Evolutionary conservation across 1,140 invertebrate genomes (phyloP), one percentile per base, ranked within the genome.

Genomic region (Cydia amplana): DNA sequence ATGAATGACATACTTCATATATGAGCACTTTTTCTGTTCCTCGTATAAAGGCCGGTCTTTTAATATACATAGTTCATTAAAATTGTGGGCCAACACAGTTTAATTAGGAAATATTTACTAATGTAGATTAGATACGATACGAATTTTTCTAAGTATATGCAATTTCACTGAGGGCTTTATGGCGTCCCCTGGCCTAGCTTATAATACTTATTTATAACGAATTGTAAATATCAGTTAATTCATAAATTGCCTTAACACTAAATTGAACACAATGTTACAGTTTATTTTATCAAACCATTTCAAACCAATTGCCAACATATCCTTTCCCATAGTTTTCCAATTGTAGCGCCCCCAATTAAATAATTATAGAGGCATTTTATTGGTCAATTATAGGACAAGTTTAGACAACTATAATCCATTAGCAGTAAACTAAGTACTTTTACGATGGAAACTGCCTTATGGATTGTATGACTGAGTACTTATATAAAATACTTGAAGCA

Each of bases 1-100:
- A 60, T 82, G 28, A 82, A 82, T 78, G 79, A 75, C 74, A 75
- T 79, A 63, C 80, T 73, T 77, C 65, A 79, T 78, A 79, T 78
- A 76, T 75, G 78, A 70, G 36, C n/a, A 20, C 72, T 82, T 60
- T 60, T 60, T 60, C 23, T 60, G 49, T 46, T 46, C 43, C 43
- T 46, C 43, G 4, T 40, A 9, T 46, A 16, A 46, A 46, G 10
- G 16, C 40, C 12, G 40, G 43, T 14, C 43, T 46, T 46, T 46
- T 55, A 55, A 18, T 60, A 60, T 18, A 60, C 23, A 10, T 18
- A 23, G 55, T 23, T 60, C 18, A 23, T 60, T 60, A 20, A 60
- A 60, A 60, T 60, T 23, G 9, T 60, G 55, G 16, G 20, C 18
- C 55, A 3, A 9, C 18, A n/a, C 55, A 12, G 20, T 23, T 18